Conservation (phyloP, 2,113 vertebrate species). For the Daboia siamensis region DNA sequence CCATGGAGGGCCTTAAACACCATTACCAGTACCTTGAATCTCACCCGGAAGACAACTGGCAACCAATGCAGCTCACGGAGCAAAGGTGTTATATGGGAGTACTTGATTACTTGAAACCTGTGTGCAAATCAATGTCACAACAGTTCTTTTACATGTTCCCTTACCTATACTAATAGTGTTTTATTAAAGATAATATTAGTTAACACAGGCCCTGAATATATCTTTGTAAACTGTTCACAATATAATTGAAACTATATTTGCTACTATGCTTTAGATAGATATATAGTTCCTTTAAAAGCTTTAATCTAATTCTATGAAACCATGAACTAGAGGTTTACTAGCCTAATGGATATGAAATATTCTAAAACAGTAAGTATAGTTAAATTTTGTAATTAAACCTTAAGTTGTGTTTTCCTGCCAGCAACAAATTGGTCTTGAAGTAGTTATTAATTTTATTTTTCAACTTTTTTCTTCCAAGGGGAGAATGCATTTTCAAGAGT, state of each 20-base stretch:
- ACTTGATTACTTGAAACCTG: not conserved
- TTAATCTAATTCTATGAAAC: not conserved
- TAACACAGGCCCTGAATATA: not conserved
- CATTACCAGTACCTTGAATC: too few species aligned
- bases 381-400: not conserved
- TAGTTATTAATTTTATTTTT: not conserved
- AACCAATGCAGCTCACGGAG: too few species aligned
- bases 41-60: too few species aligned
- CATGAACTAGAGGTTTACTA: not conserved
- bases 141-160: not conserved
- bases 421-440: not conserved
- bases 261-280: not conserved
- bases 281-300: not conserved
- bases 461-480: slow-evolving; percentile 64
- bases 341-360: too few species aligned
- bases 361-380: not conserved
- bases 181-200: not conserved
- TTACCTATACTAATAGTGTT: not conserved
- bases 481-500: slow-evolving; percentile 80
- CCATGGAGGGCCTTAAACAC: too few species aligned
- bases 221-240: not conserved
- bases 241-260: not conserved
- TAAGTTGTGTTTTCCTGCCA: not conserved
- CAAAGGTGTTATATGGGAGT: too few species aligned
- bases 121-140: not conserved